These are phyloP conservation scores for Galleria mellonella DNA, from an alignment of 1,140 invertebrate species.

Conservation along the genomic window DNA sequence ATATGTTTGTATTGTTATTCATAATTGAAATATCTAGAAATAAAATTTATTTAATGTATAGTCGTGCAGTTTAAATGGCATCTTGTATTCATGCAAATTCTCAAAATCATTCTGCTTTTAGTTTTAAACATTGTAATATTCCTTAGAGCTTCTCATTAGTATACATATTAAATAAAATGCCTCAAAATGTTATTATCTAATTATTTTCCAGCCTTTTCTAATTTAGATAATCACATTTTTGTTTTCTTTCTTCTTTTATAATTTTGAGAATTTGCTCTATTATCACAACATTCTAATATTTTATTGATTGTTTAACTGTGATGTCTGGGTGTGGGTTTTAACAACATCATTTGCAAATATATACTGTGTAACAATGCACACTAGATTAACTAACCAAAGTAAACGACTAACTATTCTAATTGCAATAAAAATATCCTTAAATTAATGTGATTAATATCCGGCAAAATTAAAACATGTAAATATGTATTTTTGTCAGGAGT, in stretches of 20 bases:
- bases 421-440: neutral
- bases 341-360: conserved; percentile 51
- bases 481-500: no score
- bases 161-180: no score
- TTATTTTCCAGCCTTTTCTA: conserved; percentile 5
- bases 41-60: no score
- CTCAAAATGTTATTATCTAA: neutral
- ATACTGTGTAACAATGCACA: no score
- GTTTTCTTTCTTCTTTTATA: conserved; percentile 9
- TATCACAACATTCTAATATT: conserved; percentile 14
- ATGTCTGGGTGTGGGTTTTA: conserved; percentile 64
- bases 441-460: no score
- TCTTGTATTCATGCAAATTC: conserved; percentile 22
- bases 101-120: conserved; percentile 12
- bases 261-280: conserved; percentile 37
- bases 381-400: conserved; percentile 1
- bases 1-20: no score
- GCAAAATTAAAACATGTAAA: no score
- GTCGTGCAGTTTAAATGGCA: neutral
- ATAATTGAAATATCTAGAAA: no score
- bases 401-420: neutral
- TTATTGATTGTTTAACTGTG: conserved; percentile 46
- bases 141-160: no score
- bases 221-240: conserved; percentile 3
- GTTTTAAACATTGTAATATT: no score